A percentile compares a stretch with the other conserved stretches of the same genome.
Evolutionary conservation across 2,888 invertebrate species (phyloP).

Genomic region (Neoscelio sp.): DNA sequence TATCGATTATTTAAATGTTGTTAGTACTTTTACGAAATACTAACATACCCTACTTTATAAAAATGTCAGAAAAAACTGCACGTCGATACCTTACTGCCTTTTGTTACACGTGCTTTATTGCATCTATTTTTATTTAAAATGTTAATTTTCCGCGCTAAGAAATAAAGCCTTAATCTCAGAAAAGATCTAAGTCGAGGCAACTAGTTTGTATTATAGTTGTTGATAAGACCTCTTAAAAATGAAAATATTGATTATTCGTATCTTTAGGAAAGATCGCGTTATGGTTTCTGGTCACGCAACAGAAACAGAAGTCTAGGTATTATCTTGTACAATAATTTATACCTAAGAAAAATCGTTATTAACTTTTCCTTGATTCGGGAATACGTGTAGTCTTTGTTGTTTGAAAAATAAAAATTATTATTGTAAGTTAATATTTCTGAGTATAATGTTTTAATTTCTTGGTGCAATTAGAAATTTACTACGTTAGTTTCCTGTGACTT

Average conservation of each 20-base stretch:
- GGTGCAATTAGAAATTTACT: constrained; percentile 10
- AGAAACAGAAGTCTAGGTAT: constrained; percentile 61
- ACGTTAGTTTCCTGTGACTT: background rate
- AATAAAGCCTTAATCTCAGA: constrained; percentile 54
- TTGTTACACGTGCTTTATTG: constrained; percentile 3
- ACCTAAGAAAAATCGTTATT: constrained; percentile 69
- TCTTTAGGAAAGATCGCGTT: constrained; percentile 66
- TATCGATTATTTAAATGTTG: no score
- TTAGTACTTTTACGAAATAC: no score
- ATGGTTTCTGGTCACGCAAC: constrained; percentile 67
- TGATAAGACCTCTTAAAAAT: constrained; percentile 67
- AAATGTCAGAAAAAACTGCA: background rate
- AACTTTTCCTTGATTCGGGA: constrained; percentile 55
- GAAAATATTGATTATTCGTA: constrained; percentile 67
- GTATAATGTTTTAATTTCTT: constrained; percentile 12
- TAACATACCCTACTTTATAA: no score
- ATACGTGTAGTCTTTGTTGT: constrained; percentile 29
- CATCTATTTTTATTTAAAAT: constrained; percentile 31
- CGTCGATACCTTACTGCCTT: background rate
- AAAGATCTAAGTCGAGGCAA: constrained; percentile 59
- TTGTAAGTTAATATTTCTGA: constrained; percentile 14
- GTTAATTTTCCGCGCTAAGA: constrained; percentile 48
- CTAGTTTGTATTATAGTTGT: constrained; percentile 62
- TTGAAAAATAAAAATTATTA: constrained; percentile 43
- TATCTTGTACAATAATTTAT: constrained; percentile 66